These are phyloP conservation scores for Trichomalopsis sarcophagae DNA, from an alignment of 1,140 invertebrate genomes.

Conservation along the genomic window DNA sequence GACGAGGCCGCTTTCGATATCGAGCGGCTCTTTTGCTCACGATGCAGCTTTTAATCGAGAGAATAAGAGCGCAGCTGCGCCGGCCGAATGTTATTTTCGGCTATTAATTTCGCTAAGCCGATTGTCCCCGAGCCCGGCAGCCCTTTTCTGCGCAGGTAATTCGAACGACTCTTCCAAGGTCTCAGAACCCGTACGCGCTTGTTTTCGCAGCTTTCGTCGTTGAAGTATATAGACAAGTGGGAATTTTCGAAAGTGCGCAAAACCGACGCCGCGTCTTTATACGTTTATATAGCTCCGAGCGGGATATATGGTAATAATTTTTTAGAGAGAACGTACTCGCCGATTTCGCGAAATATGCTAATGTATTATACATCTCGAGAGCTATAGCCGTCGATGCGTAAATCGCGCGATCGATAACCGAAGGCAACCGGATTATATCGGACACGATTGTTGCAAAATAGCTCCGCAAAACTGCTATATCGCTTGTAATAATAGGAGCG, in stretches of 20 bases:
- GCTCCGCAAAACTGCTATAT: too few species aligned
- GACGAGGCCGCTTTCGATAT: slow-evolving; percentile 47
- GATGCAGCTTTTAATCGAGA: slow-evolving; percentile 17
- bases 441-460: too few species aligned
- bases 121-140: slow-evolving; percentile 53
- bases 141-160: slow-evolving; percentile 50
- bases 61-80: too few species aligned
- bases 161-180: slow-evolving; percentile 52
- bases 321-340: background rate
- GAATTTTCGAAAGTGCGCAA: too few species aligned
- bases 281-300: background rate
- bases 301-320: background rate
- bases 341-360: slow-evolving; percentile 3
- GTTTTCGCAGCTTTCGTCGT: too few species aligned
- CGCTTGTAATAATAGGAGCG: background rate
- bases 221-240: too few species aligned
- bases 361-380: background rate
- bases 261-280: background rate
- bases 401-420: background rate
- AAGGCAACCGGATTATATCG: too few species aligned
- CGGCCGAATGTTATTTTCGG: slow-evolving; percentile 55
- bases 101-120: slow-evolving; percentile 67
- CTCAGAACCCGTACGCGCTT: background rate
- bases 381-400: background rate
- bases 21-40: background rate